Conservation (phyloP, 1,140 invertebrate genomes). For the Amyelois transitella region DNA sequence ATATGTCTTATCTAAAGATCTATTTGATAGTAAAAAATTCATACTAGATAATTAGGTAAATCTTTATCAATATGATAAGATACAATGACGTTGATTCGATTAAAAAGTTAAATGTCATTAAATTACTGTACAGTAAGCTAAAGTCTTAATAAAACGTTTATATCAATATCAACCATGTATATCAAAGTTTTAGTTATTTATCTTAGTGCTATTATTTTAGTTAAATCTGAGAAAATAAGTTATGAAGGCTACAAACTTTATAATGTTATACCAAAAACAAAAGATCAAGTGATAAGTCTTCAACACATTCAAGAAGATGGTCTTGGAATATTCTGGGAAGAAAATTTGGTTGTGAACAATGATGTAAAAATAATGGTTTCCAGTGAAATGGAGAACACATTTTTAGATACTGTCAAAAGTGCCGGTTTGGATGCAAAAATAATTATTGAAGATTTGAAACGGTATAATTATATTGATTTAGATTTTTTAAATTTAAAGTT, state of each 20-base stretch:
- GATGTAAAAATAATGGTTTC: conserved; percentile 43
- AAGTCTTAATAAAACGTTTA: neutral
- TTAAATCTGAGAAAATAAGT: conserved; percentile 26
- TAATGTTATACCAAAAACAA: conserved; percentile 57
- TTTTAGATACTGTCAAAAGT: conserved; percentile 17
- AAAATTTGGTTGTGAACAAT: conserved; percentile 28
- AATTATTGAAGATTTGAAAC: conserved; percentile 41
- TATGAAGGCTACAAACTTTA: conserved; percentile 74
- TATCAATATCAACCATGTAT: neutral
- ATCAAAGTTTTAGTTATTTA: neutral
- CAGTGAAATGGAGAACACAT: conserved; percentile 23
- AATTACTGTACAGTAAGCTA: neutral
- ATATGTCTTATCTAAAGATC: too few relatives aligned
- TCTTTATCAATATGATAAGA: neutral
- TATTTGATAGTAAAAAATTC: too few relatives aligned
- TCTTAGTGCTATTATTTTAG: conserved; percentile 5
- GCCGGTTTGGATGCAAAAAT: conserved; percentile 22
- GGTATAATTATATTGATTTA: conserved; percentile 28
- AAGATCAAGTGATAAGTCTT: conserved; percentile 34
- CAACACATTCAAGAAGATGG: conserved; percentile 21
- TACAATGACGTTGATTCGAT: neutral
- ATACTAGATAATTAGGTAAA: neutral
- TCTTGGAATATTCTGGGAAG: conserved; percentile 53
- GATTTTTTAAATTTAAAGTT: neutral
- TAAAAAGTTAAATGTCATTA: neutral